Evolutionary conservation across 1,140 invertebrate genomes (phyloP).

Genomic region (Trichonephila clavata): DNA sequence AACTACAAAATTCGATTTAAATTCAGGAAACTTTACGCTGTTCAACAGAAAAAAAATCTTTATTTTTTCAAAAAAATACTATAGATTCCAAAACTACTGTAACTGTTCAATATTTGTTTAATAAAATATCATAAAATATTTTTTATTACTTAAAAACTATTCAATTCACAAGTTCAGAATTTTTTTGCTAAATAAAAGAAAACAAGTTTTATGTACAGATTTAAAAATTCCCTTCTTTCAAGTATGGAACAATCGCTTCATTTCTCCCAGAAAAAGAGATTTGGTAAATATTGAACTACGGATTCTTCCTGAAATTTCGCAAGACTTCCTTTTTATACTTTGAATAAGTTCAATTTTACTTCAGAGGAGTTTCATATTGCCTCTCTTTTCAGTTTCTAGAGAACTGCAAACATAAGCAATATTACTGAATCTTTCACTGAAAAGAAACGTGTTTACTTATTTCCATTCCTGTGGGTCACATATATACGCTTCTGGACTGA

Average conservation of each 20-base stretch:
- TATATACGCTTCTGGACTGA: not conserved
- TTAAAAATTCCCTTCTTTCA: too few species aligned
- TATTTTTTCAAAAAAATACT: too few species aligned
- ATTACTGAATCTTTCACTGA: not conserved
- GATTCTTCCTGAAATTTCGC: not conserved
- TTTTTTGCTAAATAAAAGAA: not conserved
- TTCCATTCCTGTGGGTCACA: not conserved
- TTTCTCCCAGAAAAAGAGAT: not conserved
- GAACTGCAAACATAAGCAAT: not conserved
- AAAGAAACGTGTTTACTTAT: slow-evolving; percentile 2
- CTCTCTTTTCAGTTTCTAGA: not conserved
- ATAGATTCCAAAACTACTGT: too few species aligned
- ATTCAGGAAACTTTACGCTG: too few species aligned
- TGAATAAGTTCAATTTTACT: not conserved
- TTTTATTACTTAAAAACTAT: not conserved
- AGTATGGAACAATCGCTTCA: not conserved
- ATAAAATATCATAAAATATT: not conserved
- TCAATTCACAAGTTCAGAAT: not conserved
- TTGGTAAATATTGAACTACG: not conserved
- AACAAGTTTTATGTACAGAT: too few species aligned
- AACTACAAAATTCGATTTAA: too few species aligned
- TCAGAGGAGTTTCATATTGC: slow-evolving; percentile 5
- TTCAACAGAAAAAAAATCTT: too few species aligned
- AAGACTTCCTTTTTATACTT: not conserved
- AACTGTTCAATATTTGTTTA: too few species aligned